phyloP scores from a whole-genome alignment of 2,888 invertebrate genomes.

The Dasysyrphus tricinctus region DNA sequence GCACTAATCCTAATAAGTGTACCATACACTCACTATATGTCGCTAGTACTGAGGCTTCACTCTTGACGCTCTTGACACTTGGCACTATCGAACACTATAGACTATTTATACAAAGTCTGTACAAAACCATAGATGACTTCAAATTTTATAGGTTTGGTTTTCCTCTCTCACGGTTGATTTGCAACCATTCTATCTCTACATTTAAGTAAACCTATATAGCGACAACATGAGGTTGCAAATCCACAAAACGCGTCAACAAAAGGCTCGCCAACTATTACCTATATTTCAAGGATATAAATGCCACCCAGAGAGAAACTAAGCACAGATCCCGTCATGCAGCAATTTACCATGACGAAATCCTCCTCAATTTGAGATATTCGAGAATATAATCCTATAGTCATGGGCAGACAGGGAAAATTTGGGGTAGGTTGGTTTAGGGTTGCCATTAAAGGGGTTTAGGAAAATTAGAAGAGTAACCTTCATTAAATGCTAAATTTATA shows the following conservation, averaged over 20 bases:
- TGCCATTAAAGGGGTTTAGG: neutral
- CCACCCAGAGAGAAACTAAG: slow-evolving; percentile 40
- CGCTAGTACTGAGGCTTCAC: neutral
- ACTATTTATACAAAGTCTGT: neutral
- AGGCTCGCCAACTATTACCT: slow-evolving; percentile 71
- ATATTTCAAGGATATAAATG: slow-evolving; percentile 69
- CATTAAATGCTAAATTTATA: too few relatives aligned
- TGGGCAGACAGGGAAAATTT: slow-evolving; percentile 49
- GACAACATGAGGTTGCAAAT: slow-evolving; percentile 31
- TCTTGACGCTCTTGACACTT: slow-evolving; percentile 37
- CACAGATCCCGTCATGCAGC: slow-evolving; percentile 31
- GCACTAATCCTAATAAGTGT: slow-evolving; percentile 64
- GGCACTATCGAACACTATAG: slow-evolving; percentile 9
- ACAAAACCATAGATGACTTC: slow-evolving; percentile 39
- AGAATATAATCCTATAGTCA: slow-evolving; percentile 63
- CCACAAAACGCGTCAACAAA: slow-evolving; percentile 73
- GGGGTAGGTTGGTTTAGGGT: slow-evolving; percentile 24
- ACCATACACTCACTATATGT: slow-evolving; percentile 16
- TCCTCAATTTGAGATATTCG: slow-evolving; percentile 65
- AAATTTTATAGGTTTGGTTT: slow-evolving; percentile 66
- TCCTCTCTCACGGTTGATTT: slow-evolving; percentile 56
- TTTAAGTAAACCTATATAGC: neutral
- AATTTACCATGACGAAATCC: slow-evolving; percentile 71
- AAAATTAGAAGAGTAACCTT: too few relatives aligned
- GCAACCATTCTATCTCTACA: slow-evolving; percentile 14